Conservation (phyloP, 2,888 invertebrate genomes). For the Silvanus unidentatus region DNA sequence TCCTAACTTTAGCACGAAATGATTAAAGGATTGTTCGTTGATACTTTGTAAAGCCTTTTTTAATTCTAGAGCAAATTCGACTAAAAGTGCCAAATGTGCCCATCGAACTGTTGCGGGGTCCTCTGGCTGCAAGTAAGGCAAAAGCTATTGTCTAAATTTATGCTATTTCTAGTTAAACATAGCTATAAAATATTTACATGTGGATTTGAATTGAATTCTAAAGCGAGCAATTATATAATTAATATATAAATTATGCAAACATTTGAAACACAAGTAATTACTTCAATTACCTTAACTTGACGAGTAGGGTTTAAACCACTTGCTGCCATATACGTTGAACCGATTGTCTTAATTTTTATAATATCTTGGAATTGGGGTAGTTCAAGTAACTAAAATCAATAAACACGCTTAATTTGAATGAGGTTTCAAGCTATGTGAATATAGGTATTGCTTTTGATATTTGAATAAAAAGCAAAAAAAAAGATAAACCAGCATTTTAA, state of each 20-base stretch:
- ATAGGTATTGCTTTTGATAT: too few species aligned
- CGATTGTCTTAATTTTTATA: slow-evolving; percentile 91
- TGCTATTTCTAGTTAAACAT: too few species aligned
- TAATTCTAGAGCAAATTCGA: slow-evolving; percentile 85
- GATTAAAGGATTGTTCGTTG: slow-evolving; percentile 93
- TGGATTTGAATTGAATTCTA: too few species aligned
- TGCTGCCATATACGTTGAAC: slow-evolving; percentile 94
- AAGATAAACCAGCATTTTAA: too few species aligned
- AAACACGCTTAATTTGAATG: not conserved
- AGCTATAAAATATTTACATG: too few species aligned
- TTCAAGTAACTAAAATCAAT: slow-evolving; percentile 64
- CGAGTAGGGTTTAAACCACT: slow-evolving; percentile 80
- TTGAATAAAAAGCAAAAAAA: not conserved
- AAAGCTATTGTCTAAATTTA: too few species aligned
- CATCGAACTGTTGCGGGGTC: slow-evolving; percentile 71
- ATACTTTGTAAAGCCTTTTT: slow-evolving; percentile 86
- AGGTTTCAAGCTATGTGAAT: too few species aligned
- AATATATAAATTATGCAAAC: too few species aligned
- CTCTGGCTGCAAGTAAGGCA: slow-evolving; percentile 51
- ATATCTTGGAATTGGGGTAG: slow-evolving; percentile 81
- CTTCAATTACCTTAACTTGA: slow-evolving; percentile 49
- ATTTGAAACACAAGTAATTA: too few species aligned
- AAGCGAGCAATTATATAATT: too few species aligned
- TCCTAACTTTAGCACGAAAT: slow-evolving; percentile 88
- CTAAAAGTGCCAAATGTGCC: slow-evolving; percentile 77